Conservation (phyloP, 35 echinoderm and acorn worm genomes). For the Diadema setosum region DNA sequence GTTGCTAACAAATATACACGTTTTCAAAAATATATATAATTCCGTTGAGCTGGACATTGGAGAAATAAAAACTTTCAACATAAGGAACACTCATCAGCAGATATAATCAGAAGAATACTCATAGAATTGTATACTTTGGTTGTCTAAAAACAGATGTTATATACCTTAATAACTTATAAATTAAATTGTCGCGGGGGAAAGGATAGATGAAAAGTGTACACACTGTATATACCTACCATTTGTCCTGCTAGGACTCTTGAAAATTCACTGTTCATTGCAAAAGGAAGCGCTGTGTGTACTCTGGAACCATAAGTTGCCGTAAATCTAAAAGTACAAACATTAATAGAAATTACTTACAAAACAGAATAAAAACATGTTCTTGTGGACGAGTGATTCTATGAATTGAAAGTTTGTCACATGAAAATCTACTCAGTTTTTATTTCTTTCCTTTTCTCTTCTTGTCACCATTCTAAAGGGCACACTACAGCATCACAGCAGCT, state of each 20-base stretch:
- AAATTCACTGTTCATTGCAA: slow-evolving; percentile 99
- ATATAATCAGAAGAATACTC: background rate
- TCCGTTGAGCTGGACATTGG: background rate
- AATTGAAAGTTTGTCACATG: too few species aligned
- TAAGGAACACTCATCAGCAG: background rate
- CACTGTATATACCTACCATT: slow-evolving; percentile 61
- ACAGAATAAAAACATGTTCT: too few species aligned
- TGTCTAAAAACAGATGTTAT: background rate
- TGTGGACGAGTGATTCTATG: too few species aligned
- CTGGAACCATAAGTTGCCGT: slow-evolving; percentile 72
- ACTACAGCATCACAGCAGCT: too few species aligned
- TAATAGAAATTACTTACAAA: too few species aligned
- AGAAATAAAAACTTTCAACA: background rate
- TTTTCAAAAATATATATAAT: background rate
- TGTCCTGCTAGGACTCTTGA: slow-evolving; percentile 76
- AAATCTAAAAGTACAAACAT: slow-evolving; percentile 52
- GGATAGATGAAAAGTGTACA: background rate
- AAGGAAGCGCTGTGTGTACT: slow-evolving; percentile 91
- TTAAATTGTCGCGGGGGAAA: background rate
- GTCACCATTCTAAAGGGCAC: too few species aligned
- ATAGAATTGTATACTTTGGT: too few species aligned
- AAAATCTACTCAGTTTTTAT: too few species aligned
- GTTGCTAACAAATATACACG: too few species aligned
- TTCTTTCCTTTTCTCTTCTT: too few species aligned
- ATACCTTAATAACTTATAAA: background rate